phyloP scores from a whole-genome alignment of 2,113 vertebrate species.

The Catagonus wagneri region DNA sequence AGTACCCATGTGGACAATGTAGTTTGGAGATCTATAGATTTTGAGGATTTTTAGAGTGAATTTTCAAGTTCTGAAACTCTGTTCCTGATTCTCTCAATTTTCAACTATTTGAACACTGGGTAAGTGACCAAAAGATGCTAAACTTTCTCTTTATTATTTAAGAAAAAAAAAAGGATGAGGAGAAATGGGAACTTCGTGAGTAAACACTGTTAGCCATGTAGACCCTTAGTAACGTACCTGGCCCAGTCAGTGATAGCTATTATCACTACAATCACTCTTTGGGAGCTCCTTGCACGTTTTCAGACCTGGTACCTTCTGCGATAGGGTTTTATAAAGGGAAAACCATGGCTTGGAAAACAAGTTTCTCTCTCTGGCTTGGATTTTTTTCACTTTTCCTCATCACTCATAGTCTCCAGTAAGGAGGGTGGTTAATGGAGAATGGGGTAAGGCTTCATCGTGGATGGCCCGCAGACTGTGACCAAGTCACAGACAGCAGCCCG shows the following conservation, averaged over 20 bases:
- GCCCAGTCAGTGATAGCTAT: neutral
- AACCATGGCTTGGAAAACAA: neutral
- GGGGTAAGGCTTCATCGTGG: neutral
- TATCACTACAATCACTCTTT: neutral
- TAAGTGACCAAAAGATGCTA: neutral
- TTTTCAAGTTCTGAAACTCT: neutral
- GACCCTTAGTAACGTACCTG: neutral
- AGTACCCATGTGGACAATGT: neutral
- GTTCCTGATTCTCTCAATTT: neutral
- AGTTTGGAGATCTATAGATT: neutral
- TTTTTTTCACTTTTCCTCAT: neutral
- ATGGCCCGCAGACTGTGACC: neutral
- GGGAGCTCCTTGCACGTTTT: neutral
- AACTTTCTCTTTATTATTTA: neutral
- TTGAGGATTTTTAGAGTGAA: neutral
- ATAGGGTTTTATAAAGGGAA: neutral
- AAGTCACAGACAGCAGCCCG: neutral
- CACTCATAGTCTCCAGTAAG: neutral
- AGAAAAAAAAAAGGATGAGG: fast-evolving
- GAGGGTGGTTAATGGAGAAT: neutral
- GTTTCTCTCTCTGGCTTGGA: neutral
- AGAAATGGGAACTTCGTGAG: neutral
- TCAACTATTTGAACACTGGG: neutral
- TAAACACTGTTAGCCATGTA: neutral
- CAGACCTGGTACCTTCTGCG: neutral